A percentile compares a stretch with the other conserved stretches of the same genome.
phyloP scores from a whole-genome alignment of 2,888 invertebrate species.

The Rhamnusium bicolor region DNA sequence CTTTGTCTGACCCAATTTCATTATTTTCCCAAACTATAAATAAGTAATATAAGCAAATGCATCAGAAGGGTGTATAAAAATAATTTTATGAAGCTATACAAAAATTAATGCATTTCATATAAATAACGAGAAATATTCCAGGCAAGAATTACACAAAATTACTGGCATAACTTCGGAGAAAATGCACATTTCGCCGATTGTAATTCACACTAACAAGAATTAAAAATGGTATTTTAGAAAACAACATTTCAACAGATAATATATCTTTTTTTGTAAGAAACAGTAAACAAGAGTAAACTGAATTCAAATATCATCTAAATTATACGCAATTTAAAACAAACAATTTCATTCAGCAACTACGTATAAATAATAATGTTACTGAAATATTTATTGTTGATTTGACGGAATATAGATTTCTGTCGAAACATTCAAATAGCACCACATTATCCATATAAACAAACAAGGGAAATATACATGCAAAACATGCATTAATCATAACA shows the following conservation, averaged over 20 bases:
- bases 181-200: background rate
- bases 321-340: background rate
- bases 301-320: background rate
- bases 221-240: background rate
- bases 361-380: background rate
- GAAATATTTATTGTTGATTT: background rate
- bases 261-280: background rate
- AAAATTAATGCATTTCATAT: background rate
- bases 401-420: background rate
- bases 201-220: background rate
- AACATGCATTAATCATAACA: too few species aligned
- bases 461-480: too few species aligned
- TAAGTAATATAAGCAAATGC: background rate
- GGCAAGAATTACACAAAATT: too few species aligned
- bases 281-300: background rate
- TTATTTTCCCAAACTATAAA: too few species aligned
- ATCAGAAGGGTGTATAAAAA: background rate
- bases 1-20: background rate
- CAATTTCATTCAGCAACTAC: background rate
- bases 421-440: background rate
- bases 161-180: background rate
- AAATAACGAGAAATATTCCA: background rate
- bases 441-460: too few species aligned
- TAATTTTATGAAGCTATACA: background rate
- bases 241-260: background rate